Base-by-base conservation (phyloP, 2,797 vertebrate species). In the Anabas testudineus region DNA sequence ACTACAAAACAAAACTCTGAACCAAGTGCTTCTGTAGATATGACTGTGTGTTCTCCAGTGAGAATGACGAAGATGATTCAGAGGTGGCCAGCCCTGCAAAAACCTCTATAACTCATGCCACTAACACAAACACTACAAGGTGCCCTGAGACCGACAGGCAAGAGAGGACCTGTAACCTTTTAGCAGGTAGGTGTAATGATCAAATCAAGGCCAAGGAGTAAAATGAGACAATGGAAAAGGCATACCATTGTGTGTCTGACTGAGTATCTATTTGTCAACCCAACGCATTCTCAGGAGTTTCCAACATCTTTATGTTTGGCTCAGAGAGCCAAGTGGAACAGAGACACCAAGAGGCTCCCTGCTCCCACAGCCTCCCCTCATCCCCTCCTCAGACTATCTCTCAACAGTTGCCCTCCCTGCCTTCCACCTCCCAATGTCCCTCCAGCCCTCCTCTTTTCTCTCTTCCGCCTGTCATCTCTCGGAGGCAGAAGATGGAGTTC, bases 241-340 rank as follows among this genome's bases (percentile, higher is more conserved):
- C 15, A 15, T 28, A 12, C 7, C 4, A 5, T 3, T 41, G 10
- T 61, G 58, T 47, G 28, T 58, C 10, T 63, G 36, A 34, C 24
- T 53, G 18, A 34, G 5, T 49, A 1, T 46, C 8, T 48, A 2
- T 73, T 6, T 67, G n/a, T 49, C 10, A 2, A 47, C 12, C 82
- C 94, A 94, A 90, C 14, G 91, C 92, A 22, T 94, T 95, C 74
- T 94, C 95, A 0, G 95, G 95, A 3, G 91, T 95, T 41, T 95
- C 96, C 71, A 95, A 94, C 87, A 95, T 96, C 89, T 97, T 97
- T 76, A 95, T 91, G 42, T 95, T 96, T 68, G 92, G 93, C 1
- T 57, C 66, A 15, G 95, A 95, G 46, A 90, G 83, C 69, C 88
- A 80, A 10, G 92, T 75, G 9, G 69, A 80, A 7, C 83, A 84